A percentile compares a stretch with the other conserved stretches of the same genome.
These are phyloP conservation scores for Plectus sambesii DNA, from an alignment of 1,140 invertebrate genomes.

Conservation along the genomic window DNA sequence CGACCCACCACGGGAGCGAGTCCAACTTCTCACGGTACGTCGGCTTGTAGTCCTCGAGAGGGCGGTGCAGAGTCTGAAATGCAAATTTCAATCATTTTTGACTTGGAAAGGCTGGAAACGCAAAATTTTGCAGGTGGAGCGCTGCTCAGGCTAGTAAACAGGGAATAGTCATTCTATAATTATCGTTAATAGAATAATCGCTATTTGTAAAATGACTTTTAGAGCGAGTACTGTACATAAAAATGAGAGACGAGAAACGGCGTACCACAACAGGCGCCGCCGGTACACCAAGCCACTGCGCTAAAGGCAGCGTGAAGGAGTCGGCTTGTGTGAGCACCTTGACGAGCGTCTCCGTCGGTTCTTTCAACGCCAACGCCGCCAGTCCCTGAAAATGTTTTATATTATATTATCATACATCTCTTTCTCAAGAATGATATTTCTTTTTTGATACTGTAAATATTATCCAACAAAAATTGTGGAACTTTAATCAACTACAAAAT, in stretches of 20 bases:
- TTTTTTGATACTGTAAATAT: no score
- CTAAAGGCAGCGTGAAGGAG: constrained; percentile 72
- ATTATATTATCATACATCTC: constrained; percentile 5
- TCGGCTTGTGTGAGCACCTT: constrained; percentile 54
- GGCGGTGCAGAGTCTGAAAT: constrained; percentile 27
- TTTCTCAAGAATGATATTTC: no score
- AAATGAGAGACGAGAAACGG: constrained; percentile 50
- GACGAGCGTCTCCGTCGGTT: constrained; percentile 22
- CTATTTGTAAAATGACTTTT: constrained; percentile 4
- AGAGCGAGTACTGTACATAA: not conserved
- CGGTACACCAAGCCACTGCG: constrained; percentile 77
- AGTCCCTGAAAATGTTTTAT: constrained; percentile 15
- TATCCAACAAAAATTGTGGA: no score
- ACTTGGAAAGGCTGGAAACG: not conserved
- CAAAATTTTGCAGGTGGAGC: no score
- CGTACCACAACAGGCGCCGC: constrained; percentile 80
- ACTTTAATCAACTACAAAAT: no score
- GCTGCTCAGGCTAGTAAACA: no score
- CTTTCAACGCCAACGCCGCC: constrained; percentile 21
- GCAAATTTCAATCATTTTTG: not conserved
- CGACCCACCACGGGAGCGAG: constrained; percentile 28
- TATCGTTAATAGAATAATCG: no score
- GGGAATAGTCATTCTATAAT: no score
- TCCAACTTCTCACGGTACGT: constrained; percentile 27
- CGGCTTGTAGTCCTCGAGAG: constrained; percentile 22